phyloP scores from a whole-genome alignment of 1,140 invertebrate genomes.

The Pararge aegeria region DNA sequence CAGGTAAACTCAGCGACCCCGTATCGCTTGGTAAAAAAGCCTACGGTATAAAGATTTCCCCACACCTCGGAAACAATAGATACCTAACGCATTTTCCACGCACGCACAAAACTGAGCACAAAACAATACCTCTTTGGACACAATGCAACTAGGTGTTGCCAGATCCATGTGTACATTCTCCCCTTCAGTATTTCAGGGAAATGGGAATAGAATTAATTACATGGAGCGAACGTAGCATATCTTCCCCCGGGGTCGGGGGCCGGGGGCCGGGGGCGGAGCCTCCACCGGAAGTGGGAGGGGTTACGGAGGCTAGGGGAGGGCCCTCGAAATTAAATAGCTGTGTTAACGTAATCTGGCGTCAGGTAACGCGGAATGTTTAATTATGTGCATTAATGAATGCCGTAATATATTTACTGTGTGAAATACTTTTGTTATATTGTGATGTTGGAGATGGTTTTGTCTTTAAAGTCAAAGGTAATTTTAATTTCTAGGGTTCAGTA shows the following conservation, averaged over 20 bases:
- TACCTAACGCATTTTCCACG: background rate
- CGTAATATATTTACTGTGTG: slow-evolving; percentile 21
- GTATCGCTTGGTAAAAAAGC: no score
- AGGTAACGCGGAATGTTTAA: slow-evolving; percentile 37
- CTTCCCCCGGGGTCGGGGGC: slow-evolving; percentile 36
- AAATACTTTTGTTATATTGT: background rate
- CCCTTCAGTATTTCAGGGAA: slow-evolving; percentile 26
- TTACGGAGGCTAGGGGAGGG: slow-evolving; percentile 6
- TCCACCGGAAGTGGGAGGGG: slow-evolving; percentile 35
- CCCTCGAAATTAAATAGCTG: slow-evolving; percentile 38
- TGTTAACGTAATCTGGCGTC: slow-evolving; percentile 35
- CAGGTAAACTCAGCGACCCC: no score
- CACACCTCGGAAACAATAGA: background rate
- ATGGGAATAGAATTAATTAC: slow-evolving; percentile 44
- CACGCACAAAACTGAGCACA: background rate
- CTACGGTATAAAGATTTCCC: no score
- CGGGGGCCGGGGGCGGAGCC: slow-evolving; percentile 35
- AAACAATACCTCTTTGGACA: slow-evolving; percentile 24
- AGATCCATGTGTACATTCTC: slow-evolving; percentile 17
- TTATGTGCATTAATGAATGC: slow-evolving; percentile 23
- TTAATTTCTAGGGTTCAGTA: no score
- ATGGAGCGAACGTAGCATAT: slow-evolving; percentile 38
- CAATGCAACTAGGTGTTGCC: slow-evolving; percentile 28
- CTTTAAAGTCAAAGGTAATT: background rate
- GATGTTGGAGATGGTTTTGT: background rate